Base-by-base conservation (phyloP, 2,113 vertebrate genomes). In the Psettodes erumei region DNA sequence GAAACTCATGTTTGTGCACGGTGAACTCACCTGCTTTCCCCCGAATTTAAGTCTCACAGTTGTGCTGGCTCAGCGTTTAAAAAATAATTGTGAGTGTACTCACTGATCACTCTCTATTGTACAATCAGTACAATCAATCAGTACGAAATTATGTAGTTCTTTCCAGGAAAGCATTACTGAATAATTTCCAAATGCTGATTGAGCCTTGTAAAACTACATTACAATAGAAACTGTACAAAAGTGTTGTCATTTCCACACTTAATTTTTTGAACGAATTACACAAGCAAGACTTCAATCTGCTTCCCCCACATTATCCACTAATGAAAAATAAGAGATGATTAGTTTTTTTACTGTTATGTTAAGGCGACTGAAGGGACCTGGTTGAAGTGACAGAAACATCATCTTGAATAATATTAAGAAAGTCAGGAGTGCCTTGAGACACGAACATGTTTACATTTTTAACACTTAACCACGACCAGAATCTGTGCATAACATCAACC, bases 281-380 rank as follows among this genome's bases (percentile, higher is more conserved):
- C 56, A 38, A 60, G 16, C 56, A 60, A 60, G 56, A 37, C n/a
- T n/a, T n/a, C n/a, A n/a, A n/a, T n/a, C n/a, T n/a, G 43, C 21
- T 21, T 47, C 21, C 43, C 19, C 8, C n/a, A 47, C 16, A 47
- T n/a, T 47, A 21, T 47, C 43, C 19, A 47, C 19, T n/a, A 47
- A 21, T 21, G 43, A 47, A 18, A 47, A 47, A 6, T 47, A 12
- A 48, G 23, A 23, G 45, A 48, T 23, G 19, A 48, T 48, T 4
- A 23, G 15, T 6, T 2, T 25, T 51, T 51, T 27, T 51, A 27
- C 27, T 5, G 23, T 51, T 51, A 15, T 2, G 23, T 51, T 51
- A 15, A 13, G 47, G 8, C 10, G 13, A 50, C 21, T 18, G 18
- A 42, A 43, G 42, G 18, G 16, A 43, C 16, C 19, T 19, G 18